These are phyloP conservation scores for Troglohyphantes excavatus DNA, from an alignment of 2,888 invertebrate genomes.

Conservation along the genomic window DNA sequence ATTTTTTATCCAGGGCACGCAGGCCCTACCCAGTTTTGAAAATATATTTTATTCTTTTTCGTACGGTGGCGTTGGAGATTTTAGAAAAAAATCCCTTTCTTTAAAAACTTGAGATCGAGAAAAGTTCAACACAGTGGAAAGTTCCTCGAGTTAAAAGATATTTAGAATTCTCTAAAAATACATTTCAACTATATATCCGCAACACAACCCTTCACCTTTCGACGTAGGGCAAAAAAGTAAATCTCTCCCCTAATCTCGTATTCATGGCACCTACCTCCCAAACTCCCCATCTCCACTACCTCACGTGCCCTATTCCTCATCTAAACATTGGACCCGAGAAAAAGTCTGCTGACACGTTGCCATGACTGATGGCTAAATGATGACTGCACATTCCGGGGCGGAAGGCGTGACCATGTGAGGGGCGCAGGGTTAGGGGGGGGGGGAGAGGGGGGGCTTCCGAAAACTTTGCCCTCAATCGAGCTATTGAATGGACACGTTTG, in stretches of 20 bases:
- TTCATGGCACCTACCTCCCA: slow-evolving; percentile 25
- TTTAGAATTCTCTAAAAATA: neutral
- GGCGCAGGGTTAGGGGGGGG: too few relatives aligned
- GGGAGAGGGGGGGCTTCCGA: slow-evolving; percentile 11
- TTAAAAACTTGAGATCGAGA: too few relatives aligned
- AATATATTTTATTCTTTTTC: too few relatives aligned
- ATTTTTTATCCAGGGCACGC: too few relatives aligned
- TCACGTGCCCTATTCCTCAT: slow-evolving; percentile 6
- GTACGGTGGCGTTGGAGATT: too few relatives aligned
- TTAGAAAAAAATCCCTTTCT: too few relatives aligned
- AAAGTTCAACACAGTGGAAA: too few relatives aligned
- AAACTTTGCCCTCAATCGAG: slow-evolving; percentile 68
- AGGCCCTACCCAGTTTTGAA: too few relatives aligned
- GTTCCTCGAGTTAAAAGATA: too few relatives aligned
- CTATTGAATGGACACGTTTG: slow-evolving; percentile 72
- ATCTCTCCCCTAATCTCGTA: slow-evolving; percentile 20
- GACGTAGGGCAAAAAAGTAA: neutral
- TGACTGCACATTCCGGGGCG: slow-evolving; percentile 50
- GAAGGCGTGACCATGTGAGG: slow-evolving; percentile 46
- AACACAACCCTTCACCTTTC: neutral
- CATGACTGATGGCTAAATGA: slow-evolving; percentile 68
- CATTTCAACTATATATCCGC: neutral
- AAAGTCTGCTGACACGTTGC: slow-evolving; percentile 57
- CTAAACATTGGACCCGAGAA: neutral
- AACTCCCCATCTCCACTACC: neutral